These are phyloP conservation scores for Clytia hemisphaerica DNA, from an alignment of 30 jellyfish, hydroid and myxozoan genomes.

Conservation along the genomic window DNA sequence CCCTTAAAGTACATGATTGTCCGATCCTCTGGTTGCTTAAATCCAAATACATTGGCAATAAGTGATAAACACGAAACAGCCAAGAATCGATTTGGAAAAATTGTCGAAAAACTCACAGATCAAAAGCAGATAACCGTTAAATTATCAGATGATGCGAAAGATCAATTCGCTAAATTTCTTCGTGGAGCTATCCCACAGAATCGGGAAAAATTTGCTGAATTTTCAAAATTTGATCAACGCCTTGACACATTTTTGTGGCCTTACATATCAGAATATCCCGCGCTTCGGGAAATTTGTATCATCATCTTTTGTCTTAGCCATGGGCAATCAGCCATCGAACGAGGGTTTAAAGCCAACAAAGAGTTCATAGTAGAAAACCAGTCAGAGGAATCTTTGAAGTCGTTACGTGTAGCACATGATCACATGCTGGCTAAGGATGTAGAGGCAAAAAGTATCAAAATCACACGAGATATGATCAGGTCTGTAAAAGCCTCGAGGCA, in stretches of 20 bases:
- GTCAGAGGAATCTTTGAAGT: conserved; percentile 5
- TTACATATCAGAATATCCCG: not conserved
- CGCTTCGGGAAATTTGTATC: not conserved
- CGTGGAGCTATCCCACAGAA: not conserved
- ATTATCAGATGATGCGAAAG: not conserved
- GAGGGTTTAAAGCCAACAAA: conserved; percentile 17
- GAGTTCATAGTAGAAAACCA: not conserved
- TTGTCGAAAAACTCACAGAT: too few species aligned
- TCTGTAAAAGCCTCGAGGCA: not conserved
- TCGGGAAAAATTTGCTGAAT: not conserved
- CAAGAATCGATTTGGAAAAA: not conserved
- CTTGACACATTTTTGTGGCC: not conserved
- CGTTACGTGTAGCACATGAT: not conserved
- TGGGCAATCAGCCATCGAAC: conserved; percentile 26
- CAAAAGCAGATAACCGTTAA: not conserved
- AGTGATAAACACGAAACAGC: not conserved
- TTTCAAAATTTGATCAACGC: not conserved
- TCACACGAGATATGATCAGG: too few species aligned
- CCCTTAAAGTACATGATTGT: not conserved
- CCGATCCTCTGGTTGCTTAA: not conserved
- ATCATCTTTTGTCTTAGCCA: conserved; percentile 11
- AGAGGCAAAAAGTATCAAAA: too few species aligned
- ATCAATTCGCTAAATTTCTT: not conserved
- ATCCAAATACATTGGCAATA: not conserved
- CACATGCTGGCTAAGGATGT: not conserved